Evolutionary conservation across 92 coral and sea anemone species (phyloP).

Genomic region (Palythoa heliodiscus): DNA sequence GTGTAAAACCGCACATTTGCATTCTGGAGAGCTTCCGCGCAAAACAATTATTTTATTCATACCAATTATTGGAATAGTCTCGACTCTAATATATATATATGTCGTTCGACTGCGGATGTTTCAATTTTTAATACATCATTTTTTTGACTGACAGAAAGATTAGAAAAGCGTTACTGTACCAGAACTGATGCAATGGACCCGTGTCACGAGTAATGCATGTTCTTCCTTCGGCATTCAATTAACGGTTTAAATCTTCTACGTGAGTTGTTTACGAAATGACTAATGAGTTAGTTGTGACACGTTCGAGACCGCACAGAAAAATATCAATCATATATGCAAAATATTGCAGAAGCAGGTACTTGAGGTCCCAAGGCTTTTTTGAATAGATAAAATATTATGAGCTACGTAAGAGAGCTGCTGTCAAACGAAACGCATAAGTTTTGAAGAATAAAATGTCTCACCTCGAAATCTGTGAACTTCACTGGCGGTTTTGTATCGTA

Average conservation of each 20-base stretch:
- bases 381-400: background rate
- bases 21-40: background rate
- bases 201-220: background rate
- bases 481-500: constrained; percentile 96
- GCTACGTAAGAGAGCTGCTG: background rate
- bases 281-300: background rate
- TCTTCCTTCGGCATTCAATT: background rate
- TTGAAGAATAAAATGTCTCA: constrained; percentile 17
- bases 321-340: constrained; percentile 7
- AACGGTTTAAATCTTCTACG: background rate
- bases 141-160: background rate
- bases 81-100: background rate
- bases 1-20: background rate
- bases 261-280: background rate
- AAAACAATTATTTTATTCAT: background rate
- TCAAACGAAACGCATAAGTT: background rate
- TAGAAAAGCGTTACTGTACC: background rate
- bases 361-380: background rate
- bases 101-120: background rate
- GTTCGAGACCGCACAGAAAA: background rate
- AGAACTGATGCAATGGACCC: too few species aligned
- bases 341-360: constrained; percentile 15
- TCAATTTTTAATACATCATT: background rate
- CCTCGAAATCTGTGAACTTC: constrained; percentile 94
- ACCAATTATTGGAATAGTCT: background rate